These are phyloP conservation scores for Macrochelys suwanniensis DNA, from an alignment of 2,797 vertebrate species.

Conservation along the genomic window DNA sequence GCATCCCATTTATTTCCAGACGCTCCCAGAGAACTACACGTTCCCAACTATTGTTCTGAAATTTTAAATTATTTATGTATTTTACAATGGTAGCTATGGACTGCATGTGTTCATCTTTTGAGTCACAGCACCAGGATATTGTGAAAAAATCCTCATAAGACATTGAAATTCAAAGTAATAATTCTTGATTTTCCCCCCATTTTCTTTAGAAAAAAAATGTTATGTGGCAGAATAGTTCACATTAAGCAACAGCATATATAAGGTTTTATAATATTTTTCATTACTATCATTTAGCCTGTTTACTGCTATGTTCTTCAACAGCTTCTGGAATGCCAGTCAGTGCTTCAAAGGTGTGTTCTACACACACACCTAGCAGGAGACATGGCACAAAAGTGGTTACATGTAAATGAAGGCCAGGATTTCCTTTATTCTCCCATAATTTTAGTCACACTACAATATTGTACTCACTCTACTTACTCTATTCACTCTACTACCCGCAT, in stretches of 20 bases:
- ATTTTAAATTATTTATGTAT: background rate
- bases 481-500: background rate
- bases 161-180: background rate
- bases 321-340: background rate
- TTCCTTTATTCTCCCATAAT: background rate
- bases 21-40: background rate
- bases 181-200: background rate
- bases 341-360: background rate
- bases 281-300: background rate
- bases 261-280: background rate
- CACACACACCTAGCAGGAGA: background rate
- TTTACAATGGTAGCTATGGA: background rate
- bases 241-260: background rate
- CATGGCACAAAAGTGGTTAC: background rate
- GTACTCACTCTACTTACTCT: background rate
- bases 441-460: background rate
- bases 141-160: background rate
- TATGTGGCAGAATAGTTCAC: background rate
- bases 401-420: background rate
- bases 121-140: background rate
- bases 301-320: background rate
- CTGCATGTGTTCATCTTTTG: background rate
- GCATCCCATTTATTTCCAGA: conserved; percentile 8
- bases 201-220: background rate
- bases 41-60: background rate